phyloP scores from a whole-genome alignment of 2,113 vertebrate genomes.

The Xerus inauris region DNA sequence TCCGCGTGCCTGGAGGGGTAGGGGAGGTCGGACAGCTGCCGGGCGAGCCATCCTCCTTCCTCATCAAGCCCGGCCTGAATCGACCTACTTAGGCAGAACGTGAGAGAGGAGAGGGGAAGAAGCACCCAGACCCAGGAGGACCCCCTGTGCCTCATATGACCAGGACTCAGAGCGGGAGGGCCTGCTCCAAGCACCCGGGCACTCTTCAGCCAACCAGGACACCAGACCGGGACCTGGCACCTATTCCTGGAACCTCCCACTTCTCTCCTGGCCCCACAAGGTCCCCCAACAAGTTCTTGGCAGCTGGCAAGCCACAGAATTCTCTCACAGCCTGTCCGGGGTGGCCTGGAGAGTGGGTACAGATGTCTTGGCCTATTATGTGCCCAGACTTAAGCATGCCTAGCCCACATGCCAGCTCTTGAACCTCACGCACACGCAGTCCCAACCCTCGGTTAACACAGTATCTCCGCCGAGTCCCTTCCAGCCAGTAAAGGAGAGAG shows the following conservation, averaged over 20 bases:
- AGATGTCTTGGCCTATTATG: background rate
- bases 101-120: background rate
- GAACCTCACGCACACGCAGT: background rate
- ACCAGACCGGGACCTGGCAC: background rate
- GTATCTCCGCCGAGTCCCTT: background rate
- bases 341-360: background rate
- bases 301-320: background rate
- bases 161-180: background rate
- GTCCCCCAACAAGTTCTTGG: background rate
- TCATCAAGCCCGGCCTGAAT: background rate
- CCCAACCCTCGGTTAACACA: background rate
- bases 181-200: background rate
- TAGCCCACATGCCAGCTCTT: background rate
- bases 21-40: background rate
- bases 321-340: background rate
- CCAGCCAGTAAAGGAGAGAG: background rate
- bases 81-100: conserved; percentile 2
- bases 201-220: background rate
- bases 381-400: background rate
- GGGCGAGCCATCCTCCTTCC: background rate
- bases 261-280: background rate
- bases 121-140: background rate
- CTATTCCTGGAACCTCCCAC: background rate
- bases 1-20: background rate
- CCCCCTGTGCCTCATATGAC: background rate